Evolutionary conservation across 2,797 vertebrate species (phyloP), one percentile per base, ranked within the genome.

Genomic region (Anguilla pacifica): DNA sequence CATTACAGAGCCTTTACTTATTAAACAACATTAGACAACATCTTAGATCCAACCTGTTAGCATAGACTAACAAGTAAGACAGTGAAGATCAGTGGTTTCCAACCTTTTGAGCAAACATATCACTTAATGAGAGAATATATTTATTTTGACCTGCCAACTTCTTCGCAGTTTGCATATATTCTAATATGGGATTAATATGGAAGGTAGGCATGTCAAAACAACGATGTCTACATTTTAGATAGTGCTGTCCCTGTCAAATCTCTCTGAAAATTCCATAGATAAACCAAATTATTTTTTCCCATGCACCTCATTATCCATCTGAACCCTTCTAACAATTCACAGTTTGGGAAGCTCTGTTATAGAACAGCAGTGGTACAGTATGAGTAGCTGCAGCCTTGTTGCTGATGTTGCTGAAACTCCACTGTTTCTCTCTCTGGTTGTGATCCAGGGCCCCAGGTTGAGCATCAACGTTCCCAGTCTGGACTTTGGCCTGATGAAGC

Each of bases 361-460:
- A n/a, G 64, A 67, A 22, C 22, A 25, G 72, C 28, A 39, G 11
- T 77, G 72, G 39, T 46, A 72, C 70, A 72, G 28, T 28, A 70
- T 70, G 64, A 70, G n/a, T 9, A 35, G 11, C 28, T 22, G 28
- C 25, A 28, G 64, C 64, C 74, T 15, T 22, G 31, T 35, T 39
- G 51, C 11, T 55, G 53, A 39, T 81, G 67, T 59, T n/a, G 51
- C 15, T 46, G 64, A 59, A 59, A 57, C 70, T 22, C 67, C 61
- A 67, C 53, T 25, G 72, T 35, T 53, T 51, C 61, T 1, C 55
- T 9, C 11, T 43, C 84, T 19, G 67, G 4, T 85, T 59, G 39
- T 87, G 22, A n/a, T 67, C 59, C 39, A 99, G 99, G 99, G 98
- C 51, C 97, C 98, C 0, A 70, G 82, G 4, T 94, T 99, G 55